Evolutionary conservation across 2,888 invertebrate species (phyloP).

Genomic region (Oxyteleia sp.): DNA sequence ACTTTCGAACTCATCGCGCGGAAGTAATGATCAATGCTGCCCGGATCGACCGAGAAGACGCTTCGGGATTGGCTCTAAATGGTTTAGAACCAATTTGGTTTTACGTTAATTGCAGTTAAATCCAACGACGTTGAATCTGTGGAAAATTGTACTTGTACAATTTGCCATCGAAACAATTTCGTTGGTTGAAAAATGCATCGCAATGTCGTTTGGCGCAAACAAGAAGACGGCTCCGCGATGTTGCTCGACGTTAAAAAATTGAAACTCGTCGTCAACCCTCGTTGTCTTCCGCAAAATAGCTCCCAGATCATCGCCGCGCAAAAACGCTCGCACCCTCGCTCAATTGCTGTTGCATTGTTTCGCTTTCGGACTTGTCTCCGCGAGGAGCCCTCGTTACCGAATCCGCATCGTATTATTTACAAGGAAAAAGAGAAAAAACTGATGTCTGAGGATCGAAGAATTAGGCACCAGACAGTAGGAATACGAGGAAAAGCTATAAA

Average conservation of each 20-base stretch:
- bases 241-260: not conserved
- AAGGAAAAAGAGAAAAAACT: constrained; percentile 63
- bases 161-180: no score
- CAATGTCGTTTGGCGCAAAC: not conserved
- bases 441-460: constrained; percentile 71
- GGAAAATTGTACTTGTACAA: no score
- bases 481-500: constrained; percentile 73
- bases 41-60: not conserved
- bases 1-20: constrained; percentile 27
- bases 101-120: no score
- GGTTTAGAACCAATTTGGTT: not conserved
- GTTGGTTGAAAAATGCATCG: no score
- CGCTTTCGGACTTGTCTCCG: constrained; percentile 46
- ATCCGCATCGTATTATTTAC: constrained; percentile 58
- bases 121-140: no score
- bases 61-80: constrained; percentile 11
- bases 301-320: constrained; percentile 19
- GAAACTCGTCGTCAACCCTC: constrained; percentile 15
- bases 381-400: constrained; percentile 52
- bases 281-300: constrained; percentile 29
- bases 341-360: constrained; percentile 45
- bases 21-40: constrained; percentile 33
- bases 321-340: constrained; percentile 44
- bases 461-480: constrained; percentile 75
- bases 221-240: not conserved